phyloP scores from a whole-genome alignment of 2,113 vertebrate species.

The Pseudorasbora parva region DNA sequence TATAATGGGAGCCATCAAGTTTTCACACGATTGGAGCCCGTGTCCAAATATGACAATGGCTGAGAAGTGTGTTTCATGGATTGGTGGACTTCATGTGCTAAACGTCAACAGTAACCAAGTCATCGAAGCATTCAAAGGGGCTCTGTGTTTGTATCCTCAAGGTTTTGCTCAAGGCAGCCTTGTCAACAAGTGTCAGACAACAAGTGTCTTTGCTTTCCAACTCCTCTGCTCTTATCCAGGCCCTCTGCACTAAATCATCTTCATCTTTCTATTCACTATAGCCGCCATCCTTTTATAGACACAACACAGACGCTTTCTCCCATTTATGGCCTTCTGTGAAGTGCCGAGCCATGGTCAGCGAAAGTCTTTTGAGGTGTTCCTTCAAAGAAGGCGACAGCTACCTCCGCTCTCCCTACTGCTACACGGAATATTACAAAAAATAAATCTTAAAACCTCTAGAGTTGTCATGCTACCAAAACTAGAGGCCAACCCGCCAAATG shows the following conservation, averaged over 20 bases:
- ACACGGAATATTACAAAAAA: slow-evolving; percentile 38
- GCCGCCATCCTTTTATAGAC: slow-evolving; percentile 74
- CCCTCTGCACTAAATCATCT: slow-evolving; percentile 62
- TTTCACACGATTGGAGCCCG: not conserved
- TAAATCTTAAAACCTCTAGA: not conserved
- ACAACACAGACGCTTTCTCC: slow-evolving; percentile 71
- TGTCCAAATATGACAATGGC: not conserved
- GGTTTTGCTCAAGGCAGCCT: slow-evolving; percentile 22
- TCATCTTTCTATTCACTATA: slow-evolving; percentile 51
- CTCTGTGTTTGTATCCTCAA: slow-evolving; percentile 8
- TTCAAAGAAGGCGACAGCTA: slow-evolving; percentile 56
- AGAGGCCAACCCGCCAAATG: not conserved
- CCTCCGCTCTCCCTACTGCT: slow-evolving; percentile 38
- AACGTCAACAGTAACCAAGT: slow-evolving; percentile 4
- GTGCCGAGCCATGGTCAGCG: slow-evolving; percentile 23
- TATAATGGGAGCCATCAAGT: not conserved
- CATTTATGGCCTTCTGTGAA: slow-evolving; percentile 73
- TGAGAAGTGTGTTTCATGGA: slow-evolving; percentile 1
- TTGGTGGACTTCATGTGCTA: not conserved
- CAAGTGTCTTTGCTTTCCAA: slow-evolving; percentile 38
- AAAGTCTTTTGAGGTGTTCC: slow-evolving; percentile 60
- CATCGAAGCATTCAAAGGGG: slow-evolving; percentile 11
- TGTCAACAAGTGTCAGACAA: slow-evolving; percentile 30
- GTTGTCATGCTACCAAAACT: not conserved
- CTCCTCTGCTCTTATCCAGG: slow-evolving; percentile 40